These are phyloP conservation scores for Garra rufa DNA, from an alignment of 2,113 vertebrate species.

Conservation along the genomic window DNA sequence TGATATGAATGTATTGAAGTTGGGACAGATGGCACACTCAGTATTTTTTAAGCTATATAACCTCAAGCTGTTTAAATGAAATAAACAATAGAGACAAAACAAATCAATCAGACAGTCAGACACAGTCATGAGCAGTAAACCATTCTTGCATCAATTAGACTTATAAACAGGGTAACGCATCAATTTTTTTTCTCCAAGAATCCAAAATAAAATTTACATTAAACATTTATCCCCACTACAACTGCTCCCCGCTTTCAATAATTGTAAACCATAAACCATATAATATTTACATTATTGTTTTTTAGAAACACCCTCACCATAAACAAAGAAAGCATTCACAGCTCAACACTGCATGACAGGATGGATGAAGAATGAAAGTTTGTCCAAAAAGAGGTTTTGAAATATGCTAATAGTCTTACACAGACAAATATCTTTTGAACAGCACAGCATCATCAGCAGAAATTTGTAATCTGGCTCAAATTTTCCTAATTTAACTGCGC, in stretches of 20 bases:
- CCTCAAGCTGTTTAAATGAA: neutral
- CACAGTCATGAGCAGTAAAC: neutral
- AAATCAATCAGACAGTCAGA: neutral
- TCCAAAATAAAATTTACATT: neutral
- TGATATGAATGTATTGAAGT: neutral
- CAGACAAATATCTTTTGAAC: neutral
- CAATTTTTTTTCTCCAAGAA: neutral
- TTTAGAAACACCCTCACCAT: constrained; percentile 1
- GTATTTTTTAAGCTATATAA: neutral
- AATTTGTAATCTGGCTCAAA: neutral
- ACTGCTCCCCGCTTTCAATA: neutral
- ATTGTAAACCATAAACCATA: neutral
- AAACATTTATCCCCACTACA: neutral
- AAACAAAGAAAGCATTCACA: neutral
- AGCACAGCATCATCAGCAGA: neutral
- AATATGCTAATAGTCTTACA: neutral
- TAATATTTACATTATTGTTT: neutral
- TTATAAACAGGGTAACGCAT: neutral
- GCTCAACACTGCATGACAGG: constrained; percentile 53
- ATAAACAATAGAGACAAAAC: neutral
- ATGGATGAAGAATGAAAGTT: constrained; percentile 40
- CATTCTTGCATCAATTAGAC: neutral
- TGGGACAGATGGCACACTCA: neutral
- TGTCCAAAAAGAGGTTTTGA: neutral
- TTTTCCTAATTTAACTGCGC: neutral